Percentiles rank a stretch among this genome's conserved stretches.
phyloP scores from a whole-genome alignment of 2,797 vertebrate species.

The Lithobates sylvaticus region DNA sequence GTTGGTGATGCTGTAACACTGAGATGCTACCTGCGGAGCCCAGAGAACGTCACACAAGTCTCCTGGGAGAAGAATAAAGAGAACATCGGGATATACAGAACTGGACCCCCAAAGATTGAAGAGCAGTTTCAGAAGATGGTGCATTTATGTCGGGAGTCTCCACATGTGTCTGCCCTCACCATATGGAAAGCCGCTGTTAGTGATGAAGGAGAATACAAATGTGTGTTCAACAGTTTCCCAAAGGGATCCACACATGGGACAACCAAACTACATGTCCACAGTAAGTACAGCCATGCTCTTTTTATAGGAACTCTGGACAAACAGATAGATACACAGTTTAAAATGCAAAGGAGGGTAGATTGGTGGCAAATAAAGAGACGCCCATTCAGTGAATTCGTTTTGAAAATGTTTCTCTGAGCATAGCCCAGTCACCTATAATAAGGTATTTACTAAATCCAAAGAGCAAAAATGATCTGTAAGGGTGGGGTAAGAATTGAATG shows the following conservation, averaged over 20 bases:
- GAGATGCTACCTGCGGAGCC: not conserved
- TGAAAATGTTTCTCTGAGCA: no score
- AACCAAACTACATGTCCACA: slow-evolving; percentile 69
- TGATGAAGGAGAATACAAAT: slow-evolving; percentile 73
- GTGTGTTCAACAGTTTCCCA: slow-evolving; percentile 72
- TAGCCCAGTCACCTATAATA: no score
- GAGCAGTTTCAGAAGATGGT: slow-evolving; percentile 13
- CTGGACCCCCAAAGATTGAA: slow-evolving; percentile 54
- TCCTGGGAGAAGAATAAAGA: slow-evolving; percentile 70
- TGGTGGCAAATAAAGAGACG: no score
- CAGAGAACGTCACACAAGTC: slow-evolving; percentile 67
- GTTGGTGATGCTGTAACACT: slow-evolving; percentile 3
- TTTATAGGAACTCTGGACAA: no score
- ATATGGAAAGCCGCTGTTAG: slow-evolving; percentile 63
- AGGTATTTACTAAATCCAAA: no score
- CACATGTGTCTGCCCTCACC: slow-evolving; percentile 63
- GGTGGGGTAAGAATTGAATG: no score
- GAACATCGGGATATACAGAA: slow-evolving; percentile 20
- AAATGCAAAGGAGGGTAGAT: no score
- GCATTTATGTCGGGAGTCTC: slow-evolving; percentile 55
- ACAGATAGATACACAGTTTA: no score
- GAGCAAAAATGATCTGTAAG: no score
- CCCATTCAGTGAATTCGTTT: no score
- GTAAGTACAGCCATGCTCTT: slow-evolving; percentile 63
- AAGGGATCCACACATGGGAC: slow-evolving; percentile 61